Percentiles rank a stretch among this genome's conserved stretches.
These are phyloP conservation scores for Decapterus maruadsi DNA, from an alignment of 2,797 vertebrate genomes.

Conservation along the genomic window DNA sequence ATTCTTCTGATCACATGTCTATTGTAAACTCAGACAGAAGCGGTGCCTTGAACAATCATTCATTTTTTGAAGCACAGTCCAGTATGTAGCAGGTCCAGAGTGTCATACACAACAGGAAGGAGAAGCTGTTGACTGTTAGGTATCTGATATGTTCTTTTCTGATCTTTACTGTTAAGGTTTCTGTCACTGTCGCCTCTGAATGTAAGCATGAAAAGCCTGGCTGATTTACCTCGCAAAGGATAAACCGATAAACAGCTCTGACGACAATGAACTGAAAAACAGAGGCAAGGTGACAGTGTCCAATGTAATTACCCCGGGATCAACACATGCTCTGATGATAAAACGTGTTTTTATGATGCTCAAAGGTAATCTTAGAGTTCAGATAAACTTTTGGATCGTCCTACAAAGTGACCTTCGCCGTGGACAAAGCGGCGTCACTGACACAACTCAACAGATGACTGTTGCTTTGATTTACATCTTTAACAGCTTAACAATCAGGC, in stretches of 20 bases:
- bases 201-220: too few species aligned
- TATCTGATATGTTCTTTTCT: constrained; percentile 38
- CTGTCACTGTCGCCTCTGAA: not conserved
- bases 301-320: constrained; percentile 38
- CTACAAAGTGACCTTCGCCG: constrained; percentile 40
- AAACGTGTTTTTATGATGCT: constrained; percentile 22
- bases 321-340: constrained; percentile 24
- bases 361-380: constrained; percentile 34
- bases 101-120: constrained; percentile 8
- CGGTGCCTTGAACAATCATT: too few species aligned
- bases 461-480: constrained; percentile 13
- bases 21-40: not conserved
- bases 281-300: constrained; percentile 33
- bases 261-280: constrained; percentile 29
- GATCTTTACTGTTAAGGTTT: not conserved
- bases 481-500: constrained; percentile 19
- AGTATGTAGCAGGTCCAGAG: not conserved
- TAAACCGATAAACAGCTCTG: constrained; percentile 30
- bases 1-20: not conserved
- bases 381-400: constrained; percentile 21
- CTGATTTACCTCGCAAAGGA: constrained; percentile 18
- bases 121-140: constrained; percentile 14
- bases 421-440: constrained; percentile 12
- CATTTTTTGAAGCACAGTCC: too few species aligned
- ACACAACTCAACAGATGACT: not conserved